Base-by-base conservation (phyloP, 2,113 vertebrate species). In the Pitta sordida region DNA sequence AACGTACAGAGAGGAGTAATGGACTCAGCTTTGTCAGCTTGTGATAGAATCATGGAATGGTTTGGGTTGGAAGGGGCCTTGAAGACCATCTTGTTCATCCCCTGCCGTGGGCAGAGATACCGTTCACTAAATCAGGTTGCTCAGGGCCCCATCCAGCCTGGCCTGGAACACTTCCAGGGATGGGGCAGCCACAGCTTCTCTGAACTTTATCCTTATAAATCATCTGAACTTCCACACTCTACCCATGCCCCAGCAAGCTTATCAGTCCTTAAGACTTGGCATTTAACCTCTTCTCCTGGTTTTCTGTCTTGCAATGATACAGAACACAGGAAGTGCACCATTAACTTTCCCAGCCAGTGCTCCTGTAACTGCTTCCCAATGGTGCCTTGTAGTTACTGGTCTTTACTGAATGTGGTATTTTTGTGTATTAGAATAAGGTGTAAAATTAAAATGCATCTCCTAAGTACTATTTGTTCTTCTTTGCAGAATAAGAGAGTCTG, bases 401-500 rank as follows among this genome's bases (percentile, higher is more conserved):
- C 64, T 56, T 30, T 15, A 14, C 53, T 53, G 58, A 41, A 4
- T 29, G 53, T 30, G 17, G 6, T 43, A 13, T 2, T 39, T 65
- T 10, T 53, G 5, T 58, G 7, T 20, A 6, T 44, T 51, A 53
- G 60, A 49, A 24, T 11, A 48, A 48, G 17, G 3, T 44, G 11
- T 34, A 24, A 63, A 85, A 55, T 21, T 51, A 5, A 44, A 64
- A 5, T 36, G 1, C 3, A 41, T 69, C 37, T 32, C 48, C 27
- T 65, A 43, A 90, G 10, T 70, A 17, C 46, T 37, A 1, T 12
- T 53, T 91, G 18, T 67, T 95, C 80, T 70, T 55, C 62, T 86
- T 94, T 89, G 71, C 95, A 97, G 95, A 74, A 46, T 19, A 30
- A n/a, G 52, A 77, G 77, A 87, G 63, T 75, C 43, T n/a, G 51